Evolutionary conservation across 2,888 invertebrate species (phyloP), one percentile per base, ranked within the genome.

Genomic region (Drosophila parthenogenetica): DNA sequence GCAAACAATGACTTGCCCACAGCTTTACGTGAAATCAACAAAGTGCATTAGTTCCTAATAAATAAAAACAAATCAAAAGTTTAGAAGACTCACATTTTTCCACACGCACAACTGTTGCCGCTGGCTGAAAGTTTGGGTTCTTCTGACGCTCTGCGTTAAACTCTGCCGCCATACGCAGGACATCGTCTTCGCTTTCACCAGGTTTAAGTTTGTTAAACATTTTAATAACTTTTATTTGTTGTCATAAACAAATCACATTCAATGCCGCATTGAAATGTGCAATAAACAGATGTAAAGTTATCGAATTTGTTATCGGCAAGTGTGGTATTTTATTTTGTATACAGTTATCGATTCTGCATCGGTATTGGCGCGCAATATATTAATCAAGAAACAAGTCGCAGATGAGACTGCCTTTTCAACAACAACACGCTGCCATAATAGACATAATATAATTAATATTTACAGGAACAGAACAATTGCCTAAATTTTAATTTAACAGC

Each of bases 81-180:
- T 11, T 22, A 2, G 2, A 3, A 16, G 7, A 55, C 77, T 73
- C 68, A 91, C 92, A 81, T 76, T 87, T 89, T 0, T 89, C 81
- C n/a, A 90, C 59, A 65, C 84, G 90, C 75, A 91, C 94, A 93
- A 67, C 93, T 86, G 94, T 94, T 0, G 95, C 96, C 0, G 96
- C 94, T 2, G 95, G 94, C 66, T 94, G 93, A 57, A 94, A 91
- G 50, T 92, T 92, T 25, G 93, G 93, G 77, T 94, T 94, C 67
- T 93, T 93, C 10, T 90, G 89, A 69, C 93, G 94, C 74, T 94
- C 93, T 42, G 90, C 93, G 17, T 95, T 90, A 89, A 95, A 97
- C 73, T 95, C 95, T 79, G 95, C 94, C 90, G 97, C 96, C 94
- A 96, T 94, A 63, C 93, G 94, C 17, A 96, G 92, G 39, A 97